Evolutionary conservation across 2,113 vertebrate species (phyloP).

Genomic region (Acanthochromis polyacanthus): DNA sequence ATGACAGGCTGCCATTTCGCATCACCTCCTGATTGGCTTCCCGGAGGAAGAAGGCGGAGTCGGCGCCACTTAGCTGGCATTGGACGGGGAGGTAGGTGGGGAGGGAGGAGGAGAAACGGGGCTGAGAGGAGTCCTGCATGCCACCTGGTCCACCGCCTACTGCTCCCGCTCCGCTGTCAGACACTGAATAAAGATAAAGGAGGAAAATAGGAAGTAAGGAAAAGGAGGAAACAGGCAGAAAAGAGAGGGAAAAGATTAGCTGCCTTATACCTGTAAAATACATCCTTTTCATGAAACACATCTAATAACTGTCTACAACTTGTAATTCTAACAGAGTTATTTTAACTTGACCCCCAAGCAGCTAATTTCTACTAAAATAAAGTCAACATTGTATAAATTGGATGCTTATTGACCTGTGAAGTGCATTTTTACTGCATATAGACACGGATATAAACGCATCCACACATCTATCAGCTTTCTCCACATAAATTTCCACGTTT

Average conservation of each 20-base stretch:
- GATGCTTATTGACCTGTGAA: conserved; percentile 39
- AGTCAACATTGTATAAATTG: conserved; percentile 10
- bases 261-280: conserved; percentile 7
- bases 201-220: neutral
- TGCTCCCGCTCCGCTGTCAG: conserved; percentile 82
- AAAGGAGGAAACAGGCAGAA: neutral
- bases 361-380: conserved; percentile 19
- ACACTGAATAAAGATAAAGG: conserved; percentile 76
- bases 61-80: conserved; percentile 85
- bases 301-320: neutral
- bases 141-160: conserved; percentile 62
- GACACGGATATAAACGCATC: conserved; percentile 33
- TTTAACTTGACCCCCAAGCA: neutral
- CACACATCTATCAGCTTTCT: conserved; percentile 34
- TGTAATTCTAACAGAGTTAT: neutral
- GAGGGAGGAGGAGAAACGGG: conserved; percentile 90
- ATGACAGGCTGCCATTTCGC: conserved; percentile 93
- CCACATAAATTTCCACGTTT: conserved; percentile 51
- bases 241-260: conserved; percentile 10
- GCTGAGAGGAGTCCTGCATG: conserved; percentile 71
- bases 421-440: conserved; percentile 34
- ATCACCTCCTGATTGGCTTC: conserved; percentile 94
- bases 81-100: conserved; percentile 90
- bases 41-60: conserved; percentile 92
- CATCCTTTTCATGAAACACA: neutral